Percentiles rank a stretch among this genome's conserved stretches.
These are phyloP conservation scores for Scolopax mira DNA, from an alignment of 2,113 vertebrate species.

Conservation along the genomic window DNA sequence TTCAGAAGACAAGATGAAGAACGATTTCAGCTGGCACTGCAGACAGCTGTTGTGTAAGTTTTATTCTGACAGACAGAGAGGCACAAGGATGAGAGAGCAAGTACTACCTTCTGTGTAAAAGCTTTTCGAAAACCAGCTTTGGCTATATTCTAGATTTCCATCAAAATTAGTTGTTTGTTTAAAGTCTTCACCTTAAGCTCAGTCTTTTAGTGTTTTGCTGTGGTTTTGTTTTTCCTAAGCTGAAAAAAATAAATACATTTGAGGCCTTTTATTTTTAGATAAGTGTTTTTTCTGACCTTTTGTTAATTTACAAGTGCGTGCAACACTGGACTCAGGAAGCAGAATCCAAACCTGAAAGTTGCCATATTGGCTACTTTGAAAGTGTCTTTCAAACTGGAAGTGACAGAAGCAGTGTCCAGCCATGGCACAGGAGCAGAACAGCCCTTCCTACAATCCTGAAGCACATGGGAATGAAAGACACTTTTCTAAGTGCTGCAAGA, in stretches of 20 bases:
- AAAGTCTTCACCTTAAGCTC: background rate
- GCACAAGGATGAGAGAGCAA: background rate
- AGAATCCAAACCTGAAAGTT: background rate
- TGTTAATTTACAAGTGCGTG: background rate
- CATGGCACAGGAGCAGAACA: background rate
- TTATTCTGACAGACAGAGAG: background rate
- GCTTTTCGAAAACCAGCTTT: background rate
- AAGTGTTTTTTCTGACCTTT: background rate
- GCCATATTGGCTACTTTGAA: background rate
- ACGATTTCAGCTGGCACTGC: background rate
- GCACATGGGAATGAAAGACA: background rate
- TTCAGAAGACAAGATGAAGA: constrained; percentile 36
- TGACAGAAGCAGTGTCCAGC: background rate
- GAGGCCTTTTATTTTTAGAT: background rate
- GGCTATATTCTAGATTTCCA: background rate
- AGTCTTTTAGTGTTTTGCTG: background rate
- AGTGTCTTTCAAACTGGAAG: background rate
- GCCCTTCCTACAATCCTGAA: background rate
- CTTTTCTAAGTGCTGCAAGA: background rate
- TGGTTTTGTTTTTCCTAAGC: background rate
- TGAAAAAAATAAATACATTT: background rate
- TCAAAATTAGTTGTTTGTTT: background rate
- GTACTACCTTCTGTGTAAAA: background rate
- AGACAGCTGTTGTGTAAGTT: background rate
- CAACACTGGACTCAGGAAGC: background rate